A percentile compares a stretch with the other conserved stretches of the same genome.
Evolutionary conservation across 2,888 invertebrate species (phyloP).

Genomic region (Tipula lateralis): DNA sequence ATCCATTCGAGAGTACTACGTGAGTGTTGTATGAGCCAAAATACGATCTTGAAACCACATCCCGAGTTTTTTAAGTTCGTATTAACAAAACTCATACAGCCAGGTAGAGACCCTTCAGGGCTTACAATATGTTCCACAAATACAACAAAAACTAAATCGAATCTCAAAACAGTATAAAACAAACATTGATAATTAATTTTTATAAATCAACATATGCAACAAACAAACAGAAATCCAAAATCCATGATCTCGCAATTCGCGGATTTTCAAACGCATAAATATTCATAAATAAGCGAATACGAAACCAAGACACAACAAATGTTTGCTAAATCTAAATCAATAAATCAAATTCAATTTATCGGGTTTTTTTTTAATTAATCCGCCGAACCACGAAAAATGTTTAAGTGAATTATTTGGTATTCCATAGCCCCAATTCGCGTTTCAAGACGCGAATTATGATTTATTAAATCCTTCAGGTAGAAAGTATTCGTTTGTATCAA

Average conservation of each 20-base stretch:
- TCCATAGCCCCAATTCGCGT: not conserved
- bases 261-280: not conserved
- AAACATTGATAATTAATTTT: slow-evolving; percentile 19
- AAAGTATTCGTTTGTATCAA: not conserved
- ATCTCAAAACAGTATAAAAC: not conserved
- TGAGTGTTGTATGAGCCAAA: too few relatives aligned
- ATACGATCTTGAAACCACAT: too few relatives aligned
- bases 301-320: not conserved
- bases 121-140: not conserved
- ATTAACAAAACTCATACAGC: too few relatives aligned
- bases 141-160: not conserved
- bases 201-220: not conserved
- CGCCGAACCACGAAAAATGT: not conserved
- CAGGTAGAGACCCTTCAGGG: too few relatives aligned
- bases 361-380: not conserved
- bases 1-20: too few relatives aligned
- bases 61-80: too few relatives aligned
- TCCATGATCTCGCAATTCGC: not conserved
- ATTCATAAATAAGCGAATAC: not conserved
- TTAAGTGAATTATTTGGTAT: slow-evolving; percentile 19
- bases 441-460: not conserved
- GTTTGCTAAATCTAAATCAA: not conserved
- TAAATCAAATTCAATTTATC: slow-evolving; percentile 11
- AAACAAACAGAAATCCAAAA: not conserved
- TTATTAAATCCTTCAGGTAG: not conserved